Evolutionary conservation across 2,888 invertebrate species (phyloP).

Genomic region (Apoderus coryli): DNA sequence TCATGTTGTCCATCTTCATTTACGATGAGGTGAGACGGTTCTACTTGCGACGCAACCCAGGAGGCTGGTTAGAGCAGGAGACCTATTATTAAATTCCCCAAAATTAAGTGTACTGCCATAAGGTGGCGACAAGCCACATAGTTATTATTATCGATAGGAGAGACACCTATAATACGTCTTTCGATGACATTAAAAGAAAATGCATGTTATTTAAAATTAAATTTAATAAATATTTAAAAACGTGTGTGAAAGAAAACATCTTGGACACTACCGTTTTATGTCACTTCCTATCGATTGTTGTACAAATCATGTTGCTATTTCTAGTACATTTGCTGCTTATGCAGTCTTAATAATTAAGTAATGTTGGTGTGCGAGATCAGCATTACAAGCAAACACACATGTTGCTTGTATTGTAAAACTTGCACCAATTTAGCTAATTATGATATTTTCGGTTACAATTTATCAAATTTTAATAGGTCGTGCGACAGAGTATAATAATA

Average conservation of each 20-base stretch:
- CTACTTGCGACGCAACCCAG: conserved; percentile 93
- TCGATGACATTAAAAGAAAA: no score
- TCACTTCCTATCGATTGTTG: conserved; percentile 31
- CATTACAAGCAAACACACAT: conserved; percentile 13
- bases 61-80: conserved; percentile 98
- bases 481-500: conserved; percentile 24
- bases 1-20: conserved; percentile 96
- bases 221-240: no score
- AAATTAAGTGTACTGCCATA: conserved; percentile 26
- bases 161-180: no score
- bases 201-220: no score
- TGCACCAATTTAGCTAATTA: no score
- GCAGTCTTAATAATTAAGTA: conserved; percentile 22
- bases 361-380: conserved; percentile 16
- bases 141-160: conserved; percentile 29
- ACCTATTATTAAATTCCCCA: conserved; percentile 75
- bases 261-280: conserved; percentile 17
- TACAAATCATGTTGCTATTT: conserved; percentile 34
- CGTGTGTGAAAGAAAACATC: conserved; percentile 10
- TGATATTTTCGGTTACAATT: no score
- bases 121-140: conserved; percentile 22
- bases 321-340: conserved; percentile 27
- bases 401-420: no score
- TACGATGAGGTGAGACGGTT: conserved; percentile 97
- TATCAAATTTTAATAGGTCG: conserved; percentile 18